Base-by-base conservation (phyloP, 2,888 invertebrate species). In the Imbricaverruca yamaguchii region DNA sequence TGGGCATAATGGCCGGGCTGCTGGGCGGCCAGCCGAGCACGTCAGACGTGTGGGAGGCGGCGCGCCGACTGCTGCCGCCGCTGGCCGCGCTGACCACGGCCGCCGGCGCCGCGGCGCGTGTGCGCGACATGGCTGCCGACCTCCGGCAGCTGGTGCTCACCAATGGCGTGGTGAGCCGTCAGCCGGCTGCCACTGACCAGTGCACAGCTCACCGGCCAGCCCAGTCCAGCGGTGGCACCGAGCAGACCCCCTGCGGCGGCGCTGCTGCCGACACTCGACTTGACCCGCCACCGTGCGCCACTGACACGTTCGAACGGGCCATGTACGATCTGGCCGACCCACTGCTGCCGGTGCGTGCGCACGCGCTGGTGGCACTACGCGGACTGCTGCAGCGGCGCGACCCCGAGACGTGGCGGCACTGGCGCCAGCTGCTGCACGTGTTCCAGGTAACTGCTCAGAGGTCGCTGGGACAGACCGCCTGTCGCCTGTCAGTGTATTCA, bases 341-440 rank as follows among this genome's bases (percentile, higher is more conserved):
- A 56, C 86, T 93, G 82, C 87, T 95, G 80, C 95, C 95, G n/a
- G 91, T 93, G 0, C 90, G 92, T 86, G 95, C 93, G 18, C 95
- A 95, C 87, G 95, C 92, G 12, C 88, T 95, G 65, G 91, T 94
- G 84, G 88, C 90, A 80, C 87, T 96, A 23, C 91, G 91, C 23
- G 92, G 91, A 87, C 88, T 95, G n/a, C 89, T 95, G 80, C 90
- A 92, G 85, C 87, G 87, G 25, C 90, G 89, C 83, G 92, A 95
- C 87, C 84, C 88, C 56, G 91, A 91, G 85, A 90, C 92, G 15
- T 86, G 92, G 83, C 89, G 90, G 2, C 91, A 92, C 84, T 91
- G 91, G 85, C 90, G 91, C 83, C 90, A 91, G 83, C 86, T 94
- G 81, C 89, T 94, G 82, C 91, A 91, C 85, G 87, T 94, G 57